Evolutionary conservation across 1,140 invertebrate species (phyloP), one percentile per base, ranked within the genome.

Genomic region (Drosophila lacteicornis): DNA sequence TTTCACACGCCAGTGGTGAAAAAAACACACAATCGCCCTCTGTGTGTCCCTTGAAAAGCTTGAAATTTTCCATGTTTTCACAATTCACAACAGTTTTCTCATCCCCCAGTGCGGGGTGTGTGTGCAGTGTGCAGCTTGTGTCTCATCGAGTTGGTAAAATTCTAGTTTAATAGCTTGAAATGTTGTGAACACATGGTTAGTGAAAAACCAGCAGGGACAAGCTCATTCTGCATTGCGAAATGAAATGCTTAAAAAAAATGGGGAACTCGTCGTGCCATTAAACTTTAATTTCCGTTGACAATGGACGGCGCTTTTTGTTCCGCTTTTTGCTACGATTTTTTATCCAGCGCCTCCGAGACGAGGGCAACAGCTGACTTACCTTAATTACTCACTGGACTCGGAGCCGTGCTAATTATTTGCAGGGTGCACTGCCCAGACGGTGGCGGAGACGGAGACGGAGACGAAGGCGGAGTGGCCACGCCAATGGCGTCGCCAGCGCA

Each of bases 391-490:
- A 73, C 76, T 57, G 80, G 50, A 83, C 65, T 83, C 58, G 73
- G 38, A 71, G 84, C 69, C 69, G 83, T 69, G 84, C 84, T 88
- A 90, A 88, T 88, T 88, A 88, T 88, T 88, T 88, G 74, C 80
- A 68, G 55, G 71, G 61, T 74, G 70, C 76, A 80, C 47, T 77
- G 65, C 8, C 50, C 46, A 66, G 55, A 66, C 53, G 46, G 8
- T 43, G 51, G 42, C 17, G 40, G 8, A 49, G 51, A 36, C 17
- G 53, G 11, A 49, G 51, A 36, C n/a, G 46, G 8, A 49, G 51
- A 36, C 17, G 53, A 8, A 49, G 51, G 33, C n/a, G 22, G 17
- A 42, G n/a, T 12, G 56, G 17, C 12, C 36, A 38, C 36, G 36
- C 12, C 51, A 13, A 42, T 56, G 40, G 47, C 61, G 55, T 36